Evolutionary conservation across 30 jellyfish, hydroid and myxozoan genomes (phyloP), one percentile per base, ranked within the genome.

Genomic region (Mastigias papua): DNA sequence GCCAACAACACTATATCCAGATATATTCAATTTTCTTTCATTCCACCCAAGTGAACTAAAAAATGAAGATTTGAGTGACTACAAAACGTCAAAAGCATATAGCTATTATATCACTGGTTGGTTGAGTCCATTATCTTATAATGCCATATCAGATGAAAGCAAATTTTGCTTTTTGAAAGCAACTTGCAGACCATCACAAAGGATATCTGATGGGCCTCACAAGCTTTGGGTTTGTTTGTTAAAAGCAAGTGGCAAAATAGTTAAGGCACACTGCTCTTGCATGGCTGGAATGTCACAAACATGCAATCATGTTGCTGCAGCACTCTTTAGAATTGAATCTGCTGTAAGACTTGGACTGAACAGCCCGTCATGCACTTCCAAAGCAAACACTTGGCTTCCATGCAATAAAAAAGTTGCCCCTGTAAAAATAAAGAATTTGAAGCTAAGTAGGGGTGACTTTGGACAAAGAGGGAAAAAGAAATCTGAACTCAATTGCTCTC

Each of bases 171-270:
- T 77, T 30, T 48, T 77, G 29, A 77, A 77, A 50, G 19, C 88
- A 21, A 58, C 79, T n/a, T 77, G 80, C 84, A 50, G 88, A 85
- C 84, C 60, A 48, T 74, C 78, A 26, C 76, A n/a, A 74, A 74
- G 49, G 22, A 61, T 61, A n/a, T 61, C 34, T 61, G 73, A 61
- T 61, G 7, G 34, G 73, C 73, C 73, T 61, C 73, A 61, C 73
- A 61, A 61, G 20, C 73, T 61, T 9, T 61, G 73, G 73, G 34
- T 61, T 61, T 61, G 73, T 50, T 61, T 61, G 34, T 61, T 61
- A 20, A 67, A 67, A 29, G 26, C 37, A 67, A 67, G 48, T 67
- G 79, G 79, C 79, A 67, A 67, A 67, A 26, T 67, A 2, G 37
- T 67, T 19, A 67, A 25, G 26, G 79, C 79, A 30, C 79, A 21